Evolutionary conservation across 2,888 invertebrate genomes (phyloP).

Genomic region (Zele albiditarsus): DNA sequence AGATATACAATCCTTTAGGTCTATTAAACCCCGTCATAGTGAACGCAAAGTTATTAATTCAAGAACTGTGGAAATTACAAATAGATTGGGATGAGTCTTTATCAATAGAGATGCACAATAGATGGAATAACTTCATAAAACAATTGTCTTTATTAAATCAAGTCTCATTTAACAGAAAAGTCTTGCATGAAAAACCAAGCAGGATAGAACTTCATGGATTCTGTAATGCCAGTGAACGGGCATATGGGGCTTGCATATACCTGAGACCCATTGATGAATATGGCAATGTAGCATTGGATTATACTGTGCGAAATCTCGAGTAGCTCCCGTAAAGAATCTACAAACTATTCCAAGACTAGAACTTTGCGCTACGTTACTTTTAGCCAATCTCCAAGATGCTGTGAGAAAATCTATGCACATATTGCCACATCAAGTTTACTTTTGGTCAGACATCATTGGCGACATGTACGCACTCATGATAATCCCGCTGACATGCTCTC

Average conservation of each 20-base stretch:
- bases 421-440: neutral
- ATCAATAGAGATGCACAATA: constrained; percentile 29
- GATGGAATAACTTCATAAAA: constrained; percentile 20
- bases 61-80: constrained; percentile 28
- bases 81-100: constrained; percentile 37
- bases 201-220: constrained; percentile 49
- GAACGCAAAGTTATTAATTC: constrained; percentile 30
- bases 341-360: constrained; percentile 31
- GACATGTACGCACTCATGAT: constrained; percentile 34
- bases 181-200: no score
- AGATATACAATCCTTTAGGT: neutral
- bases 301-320: constrained; percentile 35
- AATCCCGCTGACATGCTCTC: constrained; percentile 37
- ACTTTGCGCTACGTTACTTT: constrained; percentile 26
- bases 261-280: neutral
- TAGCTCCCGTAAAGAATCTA: neutral
- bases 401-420: constrained; percentile 12
- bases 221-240: constrained; percentile 53
- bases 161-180: no score
- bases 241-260: constrained; percentile 55
- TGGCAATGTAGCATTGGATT: neutral
- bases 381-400: constrained; percentile 17
- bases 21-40: constrained; percentile 24
- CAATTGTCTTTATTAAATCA: no score
- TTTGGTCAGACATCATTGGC: constrained; percentile 32